phyloP scores from a whole-genome alignment of 2,888 invertebrate genomes.

The Euproctis similis region DNA sequence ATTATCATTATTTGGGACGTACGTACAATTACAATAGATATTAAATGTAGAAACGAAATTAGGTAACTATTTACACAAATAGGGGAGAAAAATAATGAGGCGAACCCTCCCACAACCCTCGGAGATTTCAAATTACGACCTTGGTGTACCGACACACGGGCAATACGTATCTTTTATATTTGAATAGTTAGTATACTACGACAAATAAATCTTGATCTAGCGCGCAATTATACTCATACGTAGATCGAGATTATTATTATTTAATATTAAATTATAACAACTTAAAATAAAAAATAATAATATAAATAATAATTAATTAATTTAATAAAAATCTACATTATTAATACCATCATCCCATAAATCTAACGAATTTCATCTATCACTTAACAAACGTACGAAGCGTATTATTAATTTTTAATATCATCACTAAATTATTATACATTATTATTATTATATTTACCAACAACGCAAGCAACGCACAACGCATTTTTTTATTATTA shows the following conservation, averaged over 20 bases:
- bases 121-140: conserved; percentile 68
- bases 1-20: conserved; percentile 70
- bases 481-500: too few relatives aligned
- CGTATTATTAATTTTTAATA: conserved; percentile 59
- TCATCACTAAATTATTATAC: conserved; percentile 48
- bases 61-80: conserved; percentile 75
- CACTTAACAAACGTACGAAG: conserved; percentile 54
- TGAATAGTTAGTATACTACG: conserved; percentile 46
- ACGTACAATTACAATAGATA: conserved; percentile 66
- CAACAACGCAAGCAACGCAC: conserved; percentile 68
- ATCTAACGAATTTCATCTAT: conserved; percentile 60
- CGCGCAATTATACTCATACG: conserved; percentile 13
- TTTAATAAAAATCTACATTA: conserved; percentile 13
- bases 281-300: conserved; percentile 11
- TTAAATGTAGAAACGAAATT: conserved; percentile 62
- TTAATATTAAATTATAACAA: too few relatives aligned
- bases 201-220: conserved; percentile 45
- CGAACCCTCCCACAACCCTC: conserved; percentile 73
- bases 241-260: conserved; percentile 8
- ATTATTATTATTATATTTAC: conserved; percentile 51
- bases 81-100: conserved; percentile 75
- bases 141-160: conserved; percentile 40
- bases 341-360: conserved; percentile 26
- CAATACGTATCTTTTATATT: conserved; percentile 50
- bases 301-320: conserved; percentile 7